Evolutionary conservation across 2,888 invertebrate genomes (phyloP).

Genomic region (Drymonia ruficornis): DNA sequence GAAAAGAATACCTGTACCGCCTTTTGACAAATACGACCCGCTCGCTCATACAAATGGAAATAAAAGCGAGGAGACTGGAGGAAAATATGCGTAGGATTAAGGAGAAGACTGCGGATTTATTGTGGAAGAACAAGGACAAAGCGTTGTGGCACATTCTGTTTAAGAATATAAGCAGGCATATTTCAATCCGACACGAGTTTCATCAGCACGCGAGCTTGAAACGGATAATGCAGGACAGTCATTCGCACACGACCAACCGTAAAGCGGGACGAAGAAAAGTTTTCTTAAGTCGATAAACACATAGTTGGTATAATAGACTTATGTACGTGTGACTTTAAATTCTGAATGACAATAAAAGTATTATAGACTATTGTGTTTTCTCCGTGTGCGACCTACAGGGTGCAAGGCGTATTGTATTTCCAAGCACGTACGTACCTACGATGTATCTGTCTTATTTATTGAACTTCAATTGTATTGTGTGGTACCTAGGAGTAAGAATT

Average conservation of each 20-base stretch:
- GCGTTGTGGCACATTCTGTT: constrained; percentile 82
- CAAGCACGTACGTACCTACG: constrained; percentile 69
- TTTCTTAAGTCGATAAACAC: constrained; percentile 53
- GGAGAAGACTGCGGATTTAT: constrained; percentile 83
- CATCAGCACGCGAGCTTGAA: constrained; percentile 78
- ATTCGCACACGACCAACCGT: constrained; percentile 56
- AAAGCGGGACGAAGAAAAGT: constrained; percentile 59
- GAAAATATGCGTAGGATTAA: constrained; percentile 85
- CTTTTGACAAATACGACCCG: constrained; percentile 84
- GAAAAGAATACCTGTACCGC: constrained; percentile 82
- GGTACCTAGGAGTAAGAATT: too few species aligned
- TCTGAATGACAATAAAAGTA: constrained; percentile 63
- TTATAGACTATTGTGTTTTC: constrained; percentile 45
- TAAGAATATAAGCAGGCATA: constrained; percentile 82
- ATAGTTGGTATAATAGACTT: constrained; percentile 39
- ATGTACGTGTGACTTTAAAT: constrained; percentile 48
- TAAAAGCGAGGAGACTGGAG: constrained; percentile 83
- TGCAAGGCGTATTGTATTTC: constrained; percentile 42
- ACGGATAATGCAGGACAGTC: constrained; percentile 75
- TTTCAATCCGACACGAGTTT: constrained; percentile 80
- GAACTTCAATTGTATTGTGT: constrained; percentile 55
- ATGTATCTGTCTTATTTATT: constrained; percentile 59
- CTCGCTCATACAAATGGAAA: constrained; percentile 85
- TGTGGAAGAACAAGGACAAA: constrained; percentile 84
- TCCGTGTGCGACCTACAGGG: constrained; percentile 32